Evolutionary conservation across 2,888 invertebrate genomes (phyloP), one percentile per base, ranked within the genome.

Genomic region (Callyntrura guangdongensis): DNA sequence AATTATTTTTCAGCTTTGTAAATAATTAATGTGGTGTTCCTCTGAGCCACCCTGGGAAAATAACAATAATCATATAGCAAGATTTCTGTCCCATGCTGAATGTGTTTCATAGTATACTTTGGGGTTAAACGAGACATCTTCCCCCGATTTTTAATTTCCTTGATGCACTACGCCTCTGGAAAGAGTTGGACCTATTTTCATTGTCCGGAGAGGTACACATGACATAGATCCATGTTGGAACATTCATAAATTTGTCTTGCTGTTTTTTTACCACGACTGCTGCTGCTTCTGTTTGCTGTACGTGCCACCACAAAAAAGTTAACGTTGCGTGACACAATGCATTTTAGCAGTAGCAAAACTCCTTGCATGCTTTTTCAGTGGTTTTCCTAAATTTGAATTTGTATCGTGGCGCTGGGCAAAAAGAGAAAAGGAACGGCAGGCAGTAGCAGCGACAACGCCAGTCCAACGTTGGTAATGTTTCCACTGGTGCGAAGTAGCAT

Each of bases 301-400:
- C 36, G 36, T 17, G n/a, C 49, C 20, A 22, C 49, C 22, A 56
- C 25, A 49, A 79, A 64, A 77, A 77, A 56, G 69, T 67, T 69
- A 56, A 53, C 20, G n/a, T 88, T 88, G 88, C 88, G 88, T 88
- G 88, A 88, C 88, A 20, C n/a, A 53, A 82, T 88, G 81, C 88
- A 88, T 82, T 82, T 79, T 56, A 72, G 14, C 61, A 67, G 69
- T 56, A 88, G 17, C 82, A 59, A 56, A 88, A 88, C 69, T 82
- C 69, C 56, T 72, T 56, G 72, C 45, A 49, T 49, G 49, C 27
- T 49, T 17, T 49, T 27, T 74, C 22, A 49, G 67, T 20, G 56
- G 49, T 72, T 72, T 72, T 85, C 77, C 61, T 86, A 47, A 27
- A 86, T 79, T 77, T 79, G 77, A 86, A 61, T 86, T n/a, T 74